phyloP scores from a whole-genome alignment of 1,140 invertebrate species.

The Papilio aristodemus region DNA sequence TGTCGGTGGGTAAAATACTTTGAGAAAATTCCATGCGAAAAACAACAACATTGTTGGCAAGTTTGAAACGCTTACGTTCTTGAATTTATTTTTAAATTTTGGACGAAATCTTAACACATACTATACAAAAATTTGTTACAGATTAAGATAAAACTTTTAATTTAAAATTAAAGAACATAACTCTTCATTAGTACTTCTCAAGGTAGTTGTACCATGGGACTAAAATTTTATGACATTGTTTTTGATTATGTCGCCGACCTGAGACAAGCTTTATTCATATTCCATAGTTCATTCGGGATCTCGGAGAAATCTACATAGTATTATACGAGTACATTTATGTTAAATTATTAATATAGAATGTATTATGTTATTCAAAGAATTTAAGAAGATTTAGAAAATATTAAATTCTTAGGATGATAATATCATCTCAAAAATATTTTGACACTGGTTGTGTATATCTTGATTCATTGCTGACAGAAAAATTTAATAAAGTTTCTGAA shows the following conservation, averaged over 20 bases:
- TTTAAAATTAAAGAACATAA: neutral
- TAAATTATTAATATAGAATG: too few relatives aligned
- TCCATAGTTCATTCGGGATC: too few relatives aligned
- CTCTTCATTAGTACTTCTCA: neutral
- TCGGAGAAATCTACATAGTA: too few relatives aligned
- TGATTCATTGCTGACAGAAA: neutral
- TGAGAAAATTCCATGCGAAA: conserved; percentile 24
- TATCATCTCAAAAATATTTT: neutral
- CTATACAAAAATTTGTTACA: neutral
- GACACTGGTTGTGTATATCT: neutral
- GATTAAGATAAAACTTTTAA: neutral
- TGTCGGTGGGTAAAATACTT: conserved; percentile 13
- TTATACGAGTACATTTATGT: too few relatives aligned
- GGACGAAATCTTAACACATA: neutral
- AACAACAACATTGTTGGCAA: conserved; percentile 32
- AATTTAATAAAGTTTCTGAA: conserved; percentile 16
- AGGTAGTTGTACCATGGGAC: neutral
- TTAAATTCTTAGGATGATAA: neutral
- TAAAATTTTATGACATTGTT: too few relatives aligned
- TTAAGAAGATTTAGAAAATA: too few relatives aligned
- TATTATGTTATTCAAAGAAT: too few relatives aligned
- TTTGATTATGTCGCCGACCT: too few relatives aligned
- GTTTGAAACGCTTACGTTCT: conserved; percentile 11
- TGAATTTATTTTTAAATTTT: conserved; percentile 3
- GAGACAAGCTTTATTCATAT: too few relatives aligned